phyloP scores from a whole-genome alignment of 1,140 invertebrate genomes.

The Neodiprion virginianus region DNA sequence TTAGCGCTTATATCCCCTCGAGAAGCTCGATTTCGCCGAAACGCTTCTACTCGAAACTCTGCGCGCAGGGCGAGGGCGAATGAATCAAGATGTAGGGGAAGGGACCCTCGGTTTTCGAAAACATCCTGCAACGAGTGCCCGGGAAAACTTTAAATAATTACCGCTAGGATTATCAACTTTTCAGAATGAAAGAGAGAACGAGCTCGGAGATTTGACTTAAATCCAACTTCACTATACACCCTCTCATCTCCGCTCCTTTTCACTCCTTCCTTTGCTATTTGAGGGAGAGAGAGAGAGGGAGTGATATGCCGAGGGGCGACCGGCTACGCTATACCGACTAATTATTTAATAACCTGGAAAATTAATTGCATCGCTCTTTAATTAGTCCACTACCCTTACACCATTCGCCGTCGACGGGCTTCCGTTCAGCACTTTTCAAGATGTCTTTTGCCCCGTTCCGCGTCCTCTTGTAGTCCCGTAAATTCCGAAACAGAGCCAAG shows the following conservation, averaged over 20 bases:
- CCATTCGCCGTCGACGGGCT: background rate
- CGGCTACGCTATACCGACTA: conserved; percentile 39
- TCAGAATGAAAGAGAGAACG: conserved; percentile 24
- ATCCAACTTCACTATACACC: conserved; percentile 18
- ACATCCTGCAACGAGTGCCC: no score
- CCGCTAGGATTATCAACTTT: conserved; percentile 42
- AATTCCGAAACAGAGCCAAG: no score
- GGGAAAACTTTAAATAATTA: conserved; percentile 46
- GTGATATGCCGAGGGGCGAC: conserved; percentile 20
- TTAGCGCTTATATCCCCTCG: no score
- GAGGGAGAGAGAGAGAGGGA: conserved; percentile 10
- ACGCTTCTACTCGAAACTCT: no score
- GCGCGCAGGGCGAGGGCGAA: background rate
- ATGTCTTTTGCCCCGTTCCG: background rate
- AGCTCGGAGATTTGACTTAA: conserved; percentile 26
- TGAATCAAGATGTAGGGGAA: no score
- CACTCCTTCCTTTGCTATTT: background rate
- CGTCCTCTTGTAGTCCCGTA: no score
- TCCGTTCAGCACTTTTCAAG: background rate
- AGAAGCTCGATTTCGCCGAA: no score
- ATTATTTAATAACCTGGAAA: conserved; percentile 54
- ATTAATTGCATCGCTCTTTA: conserved; percentile 46
- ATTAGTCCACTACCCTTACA: conserved; percentile 31
- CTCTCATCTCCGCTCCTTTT: conserved; percentile 1
- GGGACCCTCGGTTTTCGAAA: no score